Evolutionary conservation across 2,113 vertebrate genomes (phyloP).

Genomic region (Carassius auratus): DNA sequence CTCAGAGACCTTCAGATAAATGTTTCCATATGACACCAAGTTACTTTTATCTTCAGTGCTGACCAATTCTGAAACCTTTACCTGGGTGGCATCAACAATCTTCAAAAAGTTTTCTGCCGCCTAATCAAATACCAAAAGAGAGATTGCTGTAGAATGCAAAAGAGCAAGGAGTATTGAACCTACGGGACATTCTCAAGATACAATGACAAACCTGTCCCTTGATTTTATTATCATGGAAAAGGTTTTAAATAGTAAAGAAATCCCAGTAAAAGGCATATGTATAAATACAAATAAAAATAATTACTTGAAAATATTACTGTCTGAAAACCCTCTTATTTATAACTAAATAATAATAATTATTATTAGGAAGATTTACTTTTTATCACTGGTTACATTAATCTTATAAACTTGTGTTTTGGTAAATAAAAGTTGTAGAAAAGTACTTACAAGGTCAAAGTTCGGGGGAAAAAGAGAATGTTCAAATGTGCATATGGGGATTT

Average conservation of each 20-base stretch:
- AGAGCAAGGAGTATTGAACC: neutral
- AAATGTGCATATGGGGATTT: neutral
- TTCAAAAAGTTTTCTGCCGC: neutral
- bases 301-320: too few species aligned
- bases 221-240: too few species aligned
- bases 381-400: too few species aligned
- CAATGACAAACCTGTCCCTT: neutral
- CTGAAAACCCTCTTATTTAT: too few species aligned
- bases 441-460: too few species aligned
- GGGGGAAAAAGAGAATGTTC: neutral
- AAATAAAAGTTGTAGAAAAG: too few species aligned
- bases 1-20: neutral
- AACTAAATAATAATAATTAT: too few species aligned
- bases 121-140: neutral
- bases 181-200: neutral
- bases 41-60: neutral
- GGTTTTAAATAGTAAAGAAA: too few species aligned
- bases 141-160: neutral
- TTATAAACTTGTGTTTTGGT: too few species aligned
- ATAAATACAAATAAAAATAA: too few species aligned
- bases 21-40: neutral
- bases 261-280: too few species aligned
- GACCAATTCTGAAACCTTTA: neutral
- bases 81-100: neutral
- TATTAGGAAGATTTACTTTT: too few species aligned